Evolutionary conservation across 2,888 invertebrate genomes (phyloP).

Genomic region (Rhodophaea formosa): DNA sequence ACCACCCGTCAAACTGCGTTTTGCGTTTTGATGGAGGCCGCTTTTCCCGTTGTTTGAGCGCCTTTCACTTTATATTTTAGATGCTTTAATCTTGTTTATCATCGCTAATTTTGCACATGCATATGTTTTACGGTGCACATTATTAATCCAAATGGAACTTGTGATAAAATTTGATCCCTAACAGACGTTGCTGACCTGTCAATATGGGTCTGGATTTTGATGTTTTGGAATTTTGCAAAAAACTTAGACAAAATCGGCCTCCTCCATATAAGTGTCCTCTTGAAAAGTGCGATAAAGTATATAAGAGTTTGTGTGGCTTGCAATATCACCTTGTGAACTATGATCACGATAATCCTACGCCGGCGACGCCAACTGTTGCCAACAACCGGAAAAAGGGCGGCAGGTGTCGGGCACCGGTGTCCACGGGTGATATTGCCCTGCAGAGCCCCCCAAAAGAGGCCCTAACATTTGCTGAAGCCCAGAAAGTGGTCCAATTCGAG

Average conservation of each 20-base stretch:
- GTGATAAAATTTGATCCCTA: not conserved
- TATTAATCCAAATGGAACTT: not conserved
- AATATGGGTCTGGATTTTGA: constrained; percentile 92
- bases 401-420: constrained; percentile 80
- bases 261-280: constrained; percentile 94
- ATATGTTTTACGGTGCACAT: not conserved
- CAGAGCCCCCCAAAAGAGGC: constrained; percentile 84
- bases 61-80: not conserved
- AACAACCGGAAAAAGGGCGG: constrained; percentile 84
- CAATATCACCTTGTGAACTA: constrained; percentile 93
- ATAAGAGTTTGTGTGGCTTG: constrained; percentile 92
- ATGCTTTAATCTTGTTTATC: not conserved
- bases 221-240: constrained; percentile 91
- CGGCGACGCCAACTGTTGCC: constrained; percentile 82
- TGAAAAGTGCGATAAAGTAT: constrained; percentile 91
- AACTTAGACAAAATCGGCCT: constrained; percentile 88
- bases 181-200: constrained; percentile 22
- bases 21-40: not conserved
- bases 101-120: not conserved
- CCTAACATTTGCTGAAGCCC: constrained; percentile 91
- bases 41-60: not conserved
- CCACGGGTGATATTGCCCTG: constrained; percentile 77
- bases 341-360: constrained; percentile 90
- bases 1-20: not conserved
- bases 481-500: constrained; percentile 92